Conservation (phyloP, 2,113 vertebrate species). For the Neopipo cinnamomea region DNA sequence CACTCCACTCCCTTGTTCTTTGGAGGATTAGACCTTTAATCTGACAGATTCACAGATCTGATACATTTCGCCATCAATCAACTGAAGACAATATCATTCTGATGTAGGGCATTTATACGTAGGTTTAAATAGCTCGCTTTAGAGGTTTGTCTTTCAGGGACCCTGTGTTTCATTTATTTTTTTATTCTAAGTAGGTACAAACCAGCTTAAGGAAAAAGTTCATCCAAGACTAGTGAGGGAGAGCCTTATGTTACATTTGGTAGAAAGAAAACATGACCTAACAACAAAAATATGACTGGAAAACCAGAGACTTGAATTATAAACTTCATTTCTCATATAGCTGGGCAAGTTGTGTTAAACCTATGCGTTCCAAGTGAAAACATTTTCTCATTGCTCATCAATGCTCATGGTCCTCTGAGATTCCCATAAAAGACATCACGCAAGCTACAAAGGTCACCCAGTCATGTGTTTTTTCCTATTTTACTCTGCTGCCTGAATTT, state of each 20-base stretch:
- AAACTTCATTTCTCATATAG: not conserved
- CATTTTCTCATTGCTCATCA: not conserved
- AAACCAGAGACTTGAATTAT: not conserved
- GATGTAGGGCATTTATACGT: not conserved
- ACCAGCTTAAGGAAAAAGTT: not conserved
- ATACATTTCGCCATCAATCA: not conserved
- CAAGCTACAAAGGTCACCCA: not conserved
- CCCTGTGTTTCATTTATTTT: not conserved
- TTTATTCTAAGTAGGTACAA: not conserved
- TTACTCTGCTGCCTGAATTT: not conserved
- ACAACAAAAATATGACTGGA: not conserved
- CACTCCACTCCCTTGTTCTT: not conserved
- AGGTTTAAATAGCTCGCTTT: not conserved
- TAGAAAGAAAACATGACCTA: not conserved
- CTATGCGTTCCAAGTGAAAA: not conserved
- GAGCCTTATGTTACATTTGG: not conserved
- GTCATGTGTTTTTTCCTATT: not conserved
- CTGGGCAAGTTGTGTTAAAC: not conserved
- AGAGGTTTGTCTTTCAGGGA: not conserved
- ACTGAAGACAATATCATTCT: not conserved
- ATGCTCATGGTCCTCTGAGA: not conserved
- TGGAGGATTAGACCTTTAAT: not conserved
- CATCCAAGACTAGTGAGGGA: not conserved
- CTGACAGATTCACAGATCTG: not conserved
- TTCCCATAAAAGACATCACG: not conserved